Conservation (phyloP, 2,113 vertebrate genomes). For the Rousettus leschenaultii region DNA sequence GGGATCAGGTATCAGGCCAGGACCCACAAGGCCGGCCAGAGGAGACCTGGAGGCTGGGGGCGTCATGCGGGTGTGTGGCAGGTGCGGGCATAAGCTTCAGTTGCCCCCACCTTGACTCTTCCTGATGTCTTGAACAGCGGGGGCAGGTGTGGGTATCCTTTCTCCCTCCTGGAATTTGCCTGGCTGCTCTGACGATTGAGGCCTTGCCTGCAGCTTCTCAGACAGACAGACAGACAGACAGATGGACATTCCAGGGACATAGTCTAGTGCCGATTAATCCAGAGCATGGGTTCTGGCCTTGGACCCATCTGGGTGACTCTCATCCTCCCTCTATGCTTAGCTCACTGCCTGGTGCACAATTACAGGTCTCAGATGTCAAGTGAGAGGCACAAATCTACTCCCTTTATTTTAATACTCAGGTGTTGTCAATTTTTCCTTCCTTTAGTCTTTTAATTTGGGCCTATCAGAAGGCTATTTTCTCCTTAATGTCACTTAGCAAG, state of each 20-base stretch:
- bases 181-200: background rate
- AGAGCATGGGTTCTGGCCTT: background rate
- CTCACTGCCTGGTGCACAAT: background rate
- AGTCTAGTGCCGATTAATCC: too few species aligned
- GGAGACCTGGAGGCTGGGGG: slow-evolving; percentile 71
- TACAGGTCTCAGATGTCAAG: background rate
- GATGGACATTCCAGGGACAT: background rate
- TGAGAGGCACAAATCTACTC: background rate
- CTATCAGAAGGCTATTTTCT: background rate
- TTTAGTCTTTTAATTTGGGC: background rate
- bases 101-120: background rate
- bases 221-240: background rate
- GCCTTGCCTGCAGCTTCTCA: background rate
- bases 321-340: background rate
- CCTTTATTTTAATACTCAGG: background rate
- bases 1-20: slow-evolving; percentile 75
- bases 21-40: slow-evolving; percentile 79
- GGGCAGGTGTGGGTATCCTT: background rate
- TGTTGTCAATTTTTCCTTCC: background rate
- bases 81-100: slow-evolving; percentile 17
- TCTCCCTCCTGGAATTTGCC: background rate
- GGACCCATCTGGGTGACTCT: background rate
- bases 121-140: background rate
- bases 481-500: background rate
- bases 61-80: slow-evolving; percentile 49